Percentiles rank a stretch among this genome's conserved stretches.
These are phyloP conservation scores for Gyps fulvus DNA, from an alignment of 2,113 vertebrate genomes.

Conservation along the genomic window DNA sequence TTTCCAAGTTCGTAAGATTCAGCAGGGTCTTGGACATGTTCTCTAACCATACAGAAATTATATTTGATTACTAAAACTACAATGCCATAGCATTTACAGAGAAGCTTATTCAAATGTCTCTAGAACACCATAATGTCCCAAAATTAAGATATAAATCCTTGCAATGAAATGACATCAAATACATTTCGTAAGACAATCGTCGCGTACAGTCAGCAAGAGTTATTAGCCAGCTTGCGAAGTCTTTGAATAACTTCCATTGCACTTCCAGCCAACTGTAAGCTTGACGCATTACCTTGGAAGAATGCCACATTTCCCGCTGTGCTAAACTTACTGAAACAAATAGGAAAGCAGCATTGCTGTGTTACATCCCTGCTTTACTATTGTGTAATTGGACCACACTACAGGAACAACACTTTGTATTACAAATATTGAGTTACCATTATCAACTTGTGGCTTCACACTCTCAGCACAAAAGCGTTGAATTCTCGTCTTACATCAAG, in stretches of 20 bases:
- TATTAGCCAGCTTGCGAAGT: slow-evolving; percentile 68
- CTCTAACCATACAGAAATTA: not conserved
- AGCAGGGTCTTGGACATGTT: not conserved
- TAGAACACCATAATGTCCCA: slow-evolving; percentile 9
- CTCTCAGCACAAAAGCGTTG: slow-evolving; percentile 14
- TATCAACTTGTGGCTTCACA: slow-evolving; percentile 45
- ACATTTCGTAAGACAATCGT: slow-evolving; percentile 50
- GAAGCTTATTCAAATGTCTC: not conserved
- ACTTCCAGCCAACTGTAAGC: slow-evolving; percentile 68
- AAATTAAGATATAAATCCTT: slow-evolving; percentile 54
- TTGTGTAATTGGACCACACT: slow-evolving; percentile 76
- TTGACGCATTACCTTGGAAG: slow-evolving; percentile 68
- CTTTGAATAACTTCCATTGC: slow-evolving; percentile 68
- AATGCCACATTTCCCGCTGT: slow-evolving; percentile 72
- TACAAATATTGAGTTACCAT: slow-evolving; percentile 59
- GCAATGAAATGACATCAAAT: slow-evolving; percentile 53
- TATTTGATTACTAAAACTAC: not conserved
- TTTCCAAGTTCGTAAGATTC: not conserved
- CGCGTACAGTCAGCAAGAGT: slow-evolving; percentile 44
- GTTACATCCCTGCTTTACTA: slow-evolving; percentile 73
- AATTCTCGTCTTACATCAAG: slow-evolving; percentile 36
- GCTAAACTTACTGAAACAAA: slow-evolving; percentile 83
- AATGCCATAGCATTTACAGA: not conserved
- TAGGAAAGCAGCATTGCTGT: slow-evolving; percentile 73
- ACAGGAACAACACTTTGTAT: slow-evolving; percentile 66